Conservation (phyloP, 2,113 vertebrate species). For the Gila orcuttii region DNA sequence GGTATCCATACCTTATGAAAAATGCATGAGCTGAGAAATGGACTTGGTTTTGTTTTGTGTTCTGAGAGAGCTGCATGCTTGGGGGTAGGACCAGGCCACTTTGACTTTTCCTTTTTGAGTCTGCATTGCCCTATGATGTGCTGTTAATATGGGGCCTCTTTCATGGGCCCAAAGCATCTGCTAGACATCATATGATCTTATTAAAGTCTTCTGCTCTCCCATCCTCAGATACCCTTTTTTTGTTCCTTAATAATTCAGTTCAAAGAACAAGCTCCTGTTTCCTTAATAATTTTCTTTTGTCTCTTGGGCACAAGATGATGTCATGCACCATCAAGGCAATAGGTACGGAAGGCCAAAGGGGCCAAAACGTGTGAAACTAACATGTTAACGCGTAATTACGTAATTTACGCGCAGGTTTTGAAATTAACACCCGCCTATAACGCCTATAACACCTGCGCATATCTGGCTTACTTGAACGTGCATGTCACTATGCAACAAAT, state of each 20-base stretch:
- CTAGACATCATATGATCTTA: slow-evolving; percentile 74
- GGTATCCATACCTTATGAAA: slow-evolving; percentile 73
- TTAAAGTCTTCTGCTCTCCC: slow-evolving; percentile 71
- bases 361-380: no score
- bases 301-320: slow-evolving; percentile 56
- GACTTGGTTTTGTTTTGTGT: slow-evolving; percentile 75
- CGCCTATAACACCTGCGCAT: no score
- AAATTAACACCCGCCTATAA: no score
- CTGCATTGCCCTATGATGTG: slow-evolving; percentile 75
- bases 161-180: slow-evolving; percentile 72
- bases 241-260: slow-evolving; percentile 71
- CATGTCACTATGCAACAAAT: no score
- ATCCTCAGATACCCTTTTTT: slow-evolving; percentile 67
- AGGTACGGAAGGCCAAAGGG: no score
- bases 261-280: slow-evolving; percentile 70
- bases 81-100: slow-evolving; percentile 77
- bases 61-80: slow-evolving; percentile 75
- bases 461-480: no score
- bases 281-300: slow-evolving; percentile 73
- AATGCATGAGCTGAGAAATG: slow-evolving; percentile 76
- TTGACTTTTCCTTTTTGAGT: slow-evolving; percentile 77
- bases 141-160: slow-evolving; percentile 73
- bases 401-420: no score
- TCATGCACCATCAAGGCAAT: neutral
- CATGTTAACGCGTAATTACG: no score